A percentile compares a stretch with the other conserved stretches of the same genome.
Conservation (phyloP, 2,797 vertebrate species). For the Eleutherodactylus coqui region DNA sequence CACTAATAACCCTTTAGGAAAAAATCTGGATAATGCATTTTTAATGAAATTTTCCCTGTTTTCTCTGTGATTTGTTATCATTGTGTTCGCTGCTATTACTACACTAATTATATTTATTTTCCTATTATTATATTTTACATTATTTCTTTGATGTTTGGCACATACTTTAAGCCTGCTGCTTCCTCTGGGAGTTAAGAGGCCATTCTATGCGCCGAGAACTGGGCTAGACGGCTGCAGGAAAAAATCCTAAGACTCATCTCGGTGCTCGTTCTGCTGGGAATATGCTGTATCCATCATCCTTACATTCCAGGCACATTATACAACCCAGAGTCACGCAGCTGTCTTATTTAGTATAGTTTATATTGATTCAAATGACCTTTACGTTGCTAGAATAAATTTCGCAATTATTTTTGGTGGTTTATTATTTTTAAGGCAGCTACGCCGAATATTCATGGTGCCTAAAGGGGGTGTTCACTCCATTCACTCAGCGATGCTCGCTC, state of each 20-base stretch:
- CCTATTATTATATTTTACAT: slow-evolving; percentile 37
- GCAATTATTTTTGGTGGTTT: background rate
- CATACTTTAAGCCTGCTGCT: background rate
- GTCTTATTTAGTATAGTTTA: background rate
- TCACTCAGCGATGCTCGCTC: no score
- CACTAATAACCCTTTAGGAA: background rate
- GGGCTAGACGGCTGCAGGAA: slow-evolving; percentile 24
- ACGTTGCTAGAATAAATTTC: background rate
- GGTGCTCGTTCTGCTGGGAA: slow-evolving; percentile 17
- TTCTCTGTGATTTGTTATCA: slow-evolving; percentile 37
- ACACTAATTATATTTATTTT: slow-evolving; percentile 50
- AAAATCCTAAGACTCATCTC: background rate
- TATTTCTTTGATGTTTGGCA: slow-evolving; percentile 35
- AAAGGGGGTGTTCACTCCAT: background rate
- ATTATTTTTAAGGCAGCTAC: background rate
- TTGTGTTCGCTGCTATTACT: background rate
- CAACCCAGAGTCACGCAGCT: background rate
- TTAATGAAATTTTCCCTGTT: slow-evolving; percentile 31
- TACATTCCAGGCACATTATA: slow-evolving; percentile 33
- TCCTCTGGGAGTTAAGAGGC: slow-evolving; percentile 32
- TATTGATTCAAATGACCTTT: background rate
- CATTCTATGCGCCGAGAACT: slow-evolving; percentile 23
- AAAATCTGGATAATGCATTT: slow-evolving; percentile 24
- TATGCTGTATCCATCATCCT: slow-evolving; percentile 17
- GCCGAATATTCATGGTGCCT: background rate